Conservation (phyloP, 2,797 vertebrate genomes). For the Pogoniulus pusillus region DNA sequence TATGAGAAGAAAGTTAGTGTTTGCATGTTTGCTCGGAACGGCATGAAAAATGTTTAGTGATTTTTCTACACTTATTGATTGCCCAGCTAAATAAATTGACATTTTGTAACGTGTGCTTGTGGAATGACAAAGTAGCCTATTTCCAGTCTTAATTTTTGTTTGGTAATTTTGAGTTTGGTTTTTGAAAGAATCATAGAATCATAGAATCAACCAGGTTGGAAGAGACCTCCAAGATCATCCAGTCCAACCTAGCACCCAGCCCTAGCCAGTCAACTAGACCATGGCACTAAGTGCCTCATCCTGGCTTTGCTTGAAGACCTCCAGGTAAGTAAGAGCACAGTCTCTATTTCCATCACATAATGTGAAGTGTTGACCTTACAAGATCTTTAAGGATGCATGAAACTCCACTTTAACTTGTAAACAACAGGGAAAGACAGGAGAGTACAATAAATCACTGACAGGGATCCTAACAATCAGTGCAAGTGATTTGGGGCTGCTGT, state of each 20-base stretch:
- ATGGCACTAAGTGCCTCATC: too few species aligned
- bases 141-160: background rate
- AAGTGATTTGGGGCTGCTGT: background rate
- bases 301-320: too few species aligned
- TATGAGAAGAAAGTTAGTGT: slow-evolving; percentile 42
- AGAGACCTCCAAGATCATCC: too few species aligned
- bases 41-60: slow-evolving; percentile 24
- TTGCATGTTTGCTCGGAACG: background rate
- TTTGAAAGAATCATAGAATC: slow-evolving; percentile 23
- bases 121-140: background rate
- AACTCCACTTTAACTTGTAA: slow-evolving; percentile 6
- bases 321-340: too few species aligned
- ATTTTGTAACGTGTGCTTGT: slow-evolving; percentile 22
- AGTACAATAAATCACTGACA: background rate
- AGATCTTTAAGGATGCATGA: background rate
- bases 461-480: background rate
- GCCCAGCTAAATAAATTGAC: background rate
- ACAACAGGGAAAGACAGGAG: background rate
- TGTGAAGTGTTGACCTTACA: background rate
- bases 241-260: too few species aligned
- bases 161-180: background rate
- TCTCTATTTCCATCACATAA: background rate
- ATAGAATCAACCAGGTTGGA: too few species aligned
- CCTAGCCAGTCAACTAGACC: too few species aligned
- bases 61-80: slow-evolving; percentile 42